Evolutionary conservation across 2,888 invertebrate species (phyloP).

Genomic region (Caenorhabditis parvicauda): DNA sequence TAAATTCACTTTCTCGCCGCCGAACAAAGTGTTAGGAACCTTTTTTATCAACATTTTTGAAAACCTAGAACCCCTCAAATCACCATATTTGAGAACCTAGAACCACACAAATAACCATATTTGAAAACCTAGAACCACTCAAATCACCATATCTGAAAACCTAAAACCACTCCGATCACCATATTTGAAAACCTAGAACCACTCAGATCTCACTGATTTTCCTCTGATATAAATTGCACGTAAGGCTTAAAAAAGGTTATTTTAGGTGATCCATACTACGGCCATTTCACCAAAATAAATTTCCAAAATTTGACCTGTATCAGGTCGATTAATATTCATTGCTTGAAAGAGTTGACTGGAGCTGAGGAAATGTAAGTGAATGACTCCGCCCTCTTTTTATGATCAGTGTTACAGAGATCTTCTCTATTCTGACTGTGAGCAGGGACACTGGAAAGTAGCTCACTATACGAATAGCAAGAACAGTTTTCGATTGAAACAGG

Average conservation of each 20-base stretch:
- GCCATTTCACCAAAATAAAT: constrained; percentile 36
- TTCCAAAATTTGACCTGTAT: constrained; percentile 38
- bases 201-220: background rate
- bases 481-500: constrained; percentile 34
- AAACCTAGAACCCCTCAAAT: too few species aligned
- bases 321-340: constrained; percentile 30
- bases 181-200: too few species aligned
- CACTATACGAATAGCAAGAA: constrained; percentile 41
- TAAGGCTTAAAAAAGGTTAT: too few species aligned
- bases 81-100: too few species aligned
- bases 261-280: constrained; percentile 35
- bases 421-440: constrained; percentile 31
- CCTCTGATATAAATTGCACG: background rate
- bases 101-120: too few species aligned
- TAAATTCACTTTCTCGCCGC: too few species aligned
- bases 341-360: constrained; percentile 36
- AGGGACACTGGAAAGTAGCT: constrained; percentile 36
- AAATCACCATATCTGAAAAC: too few species aligned
- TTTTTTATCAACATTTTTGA: too few species aligned
- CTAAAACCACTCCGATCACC: too few species aligned
- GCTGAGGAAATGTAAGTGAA: constrained; percentile 42
- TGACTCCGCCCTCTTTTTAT: constrained; percentile 2
- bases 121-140: too few species aligned
- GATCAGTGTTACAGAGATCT: constrained; percentile 28
- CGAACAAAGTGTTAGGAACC: too few species aligned